These are phyloP conservation scores for Gortyna flavago DNA, from an alignment of 2,888 invertebrate genomes.

Conservation along the genomic window DNA sequence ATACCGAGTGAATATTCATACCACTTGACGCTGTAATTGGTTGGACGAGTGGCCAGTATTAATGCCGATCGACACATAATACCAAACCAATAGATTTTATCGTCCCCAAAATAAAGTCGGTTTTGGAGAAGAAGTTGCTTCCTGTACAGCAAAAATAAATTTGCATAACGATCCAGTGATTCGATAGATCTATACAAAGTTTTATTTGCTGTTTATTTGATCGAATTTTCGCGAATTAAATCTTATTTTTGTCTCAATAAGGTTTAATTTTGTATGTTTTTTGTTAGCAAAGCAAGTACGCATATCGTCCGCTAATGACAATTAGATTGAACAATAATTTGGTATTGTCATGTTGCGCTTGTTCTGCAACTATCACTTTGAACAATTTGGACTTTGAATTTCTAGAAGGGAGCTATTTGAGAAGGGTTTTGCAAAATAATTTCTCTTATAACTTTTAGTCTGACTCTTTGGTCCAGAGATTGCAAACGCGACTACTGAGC, in stretches of 20 bases:
- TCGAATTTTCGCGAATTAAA: slow-evolving; percentile 26
- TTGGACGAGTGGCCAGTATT: slow-evolving; percentile 78
- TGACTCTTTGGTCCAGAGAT: neutral
- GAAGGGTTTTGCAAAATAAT: neutral
- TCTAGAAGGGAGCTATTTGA: neutral
- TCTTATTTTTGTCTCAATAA: slow-evolving; percentile 27
- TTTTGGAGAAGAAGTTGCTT: slow-evolving; percentile 13
- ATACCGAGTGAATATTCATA: slow-evolving; percentile 84
- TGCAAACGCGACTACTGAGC: neutral
- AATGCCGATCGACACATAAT: slow-evolving; percentile 66
- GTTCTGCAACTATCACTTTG: neutral
- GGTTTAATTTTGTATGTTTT: slow-evolving; percentile 32
- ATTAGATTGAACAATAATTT: slow-evolving; percentile 38
- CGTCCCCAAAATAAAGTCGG: slow-evolving; percentile 7
- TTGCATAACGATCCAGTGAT: slow-evolving; percentile 55
- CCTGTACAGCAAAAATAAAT: slow-evolving; percentile 15
- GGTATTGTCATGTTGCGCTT: slow-evolving; percentile 13
- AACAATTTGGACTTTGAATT: neutral
- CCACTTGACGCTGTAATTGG: slow-evolving; percentile 83
- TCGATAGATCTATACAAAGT: slow-evolving; percentile 60
- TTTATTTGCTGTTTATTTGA: slow-evolving; percentile 55
- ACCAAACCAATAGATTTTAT: slow-evolving; percentile 32
- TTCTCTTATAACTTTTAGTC: too few species aligned
- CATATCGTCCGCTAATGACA: slow-evolving; percentile 32
- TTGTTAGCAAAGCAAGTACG: slow-evolving; percentile 12